These are phyloP conservation scores for Bubo scandiacus DNA, from an alignment of 2,113 vertebrate genomes.

Conservation along the genomic window DNA sequence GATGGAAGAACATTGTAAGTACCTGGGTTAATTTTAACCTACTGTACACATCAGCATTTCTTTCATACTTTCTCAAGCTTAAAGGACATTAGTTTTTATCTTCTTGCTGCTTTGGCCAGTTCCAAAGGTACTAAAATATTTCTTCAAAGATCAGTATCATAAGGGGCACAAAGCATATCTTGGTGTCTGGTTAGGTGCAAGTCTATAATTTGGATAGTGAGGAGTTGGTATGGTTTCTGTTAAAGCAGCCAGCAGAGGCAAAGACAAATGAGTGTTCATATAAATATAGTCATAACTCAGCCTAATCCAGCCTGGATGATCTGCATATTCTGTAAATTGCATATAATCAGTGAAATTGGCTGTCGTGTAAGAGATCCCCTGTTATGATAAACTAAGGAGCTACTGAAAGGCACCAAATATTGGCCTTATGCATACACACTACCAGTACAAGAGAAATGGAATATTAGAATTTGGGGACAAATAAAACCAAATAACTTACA, in stretches of 20 bases:
- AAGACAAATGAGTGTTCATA: background rate
- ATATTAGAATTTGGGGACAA: background rate
- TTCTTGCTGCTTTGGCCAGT: background rate
- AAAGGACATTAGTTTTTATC: background rate
- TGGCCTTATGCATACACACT: background rate
- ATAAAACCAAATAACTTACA: background rate
- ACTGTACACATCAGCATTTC: background rate
- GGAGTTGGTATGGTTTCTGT: background rate
- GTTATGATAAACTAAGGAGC: background rate
- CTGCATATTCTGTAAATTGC: background rate
- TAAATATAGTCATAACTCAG: background rate
- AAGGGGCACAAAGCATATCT: background rate
- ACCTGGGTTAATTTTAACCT: constrained; percentile 18
- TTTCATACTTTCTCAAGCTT: background rate
- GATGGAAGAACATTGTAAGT: background rate
- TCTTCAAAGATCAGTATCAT: background rate
- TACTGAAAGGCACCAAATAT: background rate
- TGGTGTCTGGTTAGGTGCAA: background rate
- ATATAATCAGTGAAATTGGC: background rate
- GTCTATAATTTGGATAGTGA: background rate
- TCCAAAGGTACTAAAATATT: background rate
- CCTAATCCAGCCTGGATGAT: background rate
- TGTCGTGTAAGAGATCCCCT: background rate
- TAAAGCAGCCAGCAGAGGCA: background rate
- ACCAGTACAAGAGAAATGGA: background rate